A percentile compares a stretch with the other conserved stretches of the same genome.
These are phyloP conservation scores for Conomelus anceps DNA, from an alignment of 2,888 invertebrate species.

Conservation along the genomic window DNA sequence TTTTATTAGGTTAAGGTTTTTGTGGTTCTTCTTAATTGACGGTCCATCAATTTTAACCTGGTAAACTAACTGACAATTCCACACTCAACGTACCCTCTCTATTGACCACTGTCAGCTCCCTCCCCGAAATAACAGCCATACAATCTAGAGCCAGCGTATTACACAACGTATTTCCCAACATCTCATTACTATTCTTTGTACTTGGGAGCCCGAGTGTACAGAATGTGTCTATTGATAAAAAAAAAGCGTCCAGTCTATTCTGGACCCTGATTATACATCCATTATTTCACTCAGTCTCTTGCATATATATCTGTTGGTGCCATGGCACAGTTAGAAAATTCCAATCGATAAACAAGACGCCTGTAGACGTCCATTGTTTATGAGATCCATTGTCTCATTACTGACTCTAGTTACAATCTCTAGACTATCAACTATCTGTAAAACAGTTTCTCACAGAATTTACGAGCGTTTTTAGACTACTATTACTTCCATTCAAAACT, in stretches of 20 bases:
- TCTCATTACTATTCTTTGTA: background rate
- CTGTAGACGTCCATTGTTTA: background rate
- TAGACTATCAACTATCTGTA: background rate
- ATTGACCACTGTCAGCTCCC: too few species aligned
- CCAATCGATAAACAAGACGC: background rate
- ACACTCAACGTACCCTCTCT: too few species aligned
- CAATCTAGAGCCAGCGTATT: background rate
- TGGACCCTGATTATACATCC: background rate
- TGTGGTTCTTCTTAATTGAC: too few species aligned
- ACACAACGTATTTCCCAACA: background rate
- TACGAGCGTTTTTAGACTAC: background rate
- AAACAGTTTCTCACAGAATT: background rate
- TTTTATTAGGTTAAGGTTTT: too few species aligned
- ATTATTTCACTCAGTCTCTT: background rate
- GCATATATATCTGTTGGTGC: background rate
- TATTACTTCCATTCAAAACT: too few species aligned
- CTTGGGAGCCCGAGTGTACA: background rate
- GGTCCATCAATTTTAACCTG: background rate
- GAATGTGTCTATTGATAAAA: background rate
- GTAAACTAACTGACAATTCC: too few species aligned
- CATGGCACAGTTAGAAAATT: background rate
- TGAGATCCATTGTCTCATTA: background rate
- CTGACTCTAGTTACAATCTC: background rate
- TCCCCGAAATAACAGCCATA: background rate
- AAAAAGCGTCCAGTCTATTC: background rate